phyloP scores from a whole-genome alignment of 2,113 vertebrate genomes.

The Catharus fuscescens region DNA sequence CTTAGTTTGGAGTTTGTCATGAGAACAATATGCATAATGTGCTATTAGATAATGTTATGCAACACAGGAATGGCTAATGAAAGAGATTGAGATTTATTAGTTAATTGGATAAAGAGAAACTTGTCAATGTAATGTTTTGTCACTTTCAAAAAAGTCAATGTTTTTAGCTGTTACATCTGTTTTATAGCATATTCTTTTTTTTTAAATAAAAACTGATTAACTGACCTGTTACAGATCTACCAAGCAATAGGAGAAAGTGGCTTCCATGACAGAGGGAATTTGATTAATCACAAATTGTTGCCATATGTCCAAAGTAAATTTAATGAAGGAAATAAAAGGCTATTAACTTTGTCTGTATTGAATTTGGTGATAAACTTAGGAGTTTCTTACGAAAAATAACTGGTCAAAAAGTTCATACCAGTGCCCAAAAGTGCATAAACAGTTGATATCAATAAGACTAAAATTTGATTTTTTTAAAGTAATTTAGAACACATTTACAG shows the following conservation, averaged over 20 bases:
- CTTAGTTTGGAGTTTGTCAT: not conserved
- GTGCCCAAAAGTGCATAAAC: not conserved
- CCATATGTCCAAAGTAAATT: conserved; percentile 27
- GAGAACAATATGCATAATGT: not conserved
- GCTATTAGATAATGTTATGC: not conserved
- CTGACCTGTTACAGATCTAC: not conserved
- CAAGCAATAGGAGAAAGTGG: not conserved
- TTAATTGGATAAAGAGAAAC: not conserved
- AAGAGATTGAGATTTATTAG: not conserved
- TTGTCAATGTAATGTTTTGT: not conserved
- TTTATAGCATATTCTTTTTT: not conserved
- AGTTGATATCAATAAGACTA: not conserved
- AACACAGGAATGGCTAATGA: not conserved
- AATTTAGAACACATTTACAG: not conserved
- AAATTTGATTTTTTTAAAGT: not conserved
- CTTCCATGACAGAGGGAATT: conserved; percentile 14
- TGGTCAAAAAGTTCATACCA: not conserved
- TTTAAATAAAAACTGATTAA: not conserved
- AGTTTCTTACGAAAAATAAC: not conserved
- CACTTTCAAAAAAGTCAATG: not conserved
- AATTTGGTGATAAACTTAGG: not conserved
- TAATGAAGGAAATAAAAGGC: conserved; percentile 3
- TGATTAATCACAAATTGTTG: conserved; percentile 48
- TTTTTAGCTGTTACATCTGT: not conserved
- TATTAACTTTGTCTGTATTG: not conserved